Conservation (phyloP, 2,113 vertebrate genomes). For the Tychaedon coryphoeus region DNA sequence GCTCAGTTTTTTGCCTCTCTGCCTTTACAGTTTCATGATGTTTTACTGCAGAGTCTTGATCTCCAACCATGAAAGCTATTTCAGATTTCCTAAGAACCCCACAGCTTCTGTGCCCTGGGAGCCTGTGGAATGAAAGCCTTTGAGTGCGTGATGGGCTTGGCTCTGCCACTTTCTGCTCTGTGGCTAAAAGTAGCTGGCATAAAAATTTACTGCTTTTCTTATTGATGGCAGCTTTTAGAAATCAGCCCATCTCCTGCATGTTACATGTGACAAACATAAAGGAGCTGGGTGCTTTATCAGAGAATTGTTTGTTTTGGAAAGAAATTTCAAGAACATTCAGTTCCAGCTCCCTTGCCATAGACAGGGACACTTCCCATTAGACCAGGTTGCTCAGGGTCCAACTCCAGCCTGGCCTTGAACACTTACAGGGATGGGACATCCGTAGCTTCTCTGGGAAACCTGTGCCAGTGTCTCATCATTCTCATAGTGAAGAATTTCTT, state of each 20-base stretch:
- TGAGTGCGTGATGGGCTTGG: rapidly evolving
- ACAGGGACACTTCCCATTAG: not conserved
- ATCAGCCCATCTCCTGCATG: not conserved
- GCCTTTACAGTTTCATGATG: not conserved
- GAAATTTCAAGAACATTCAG: not conserved
- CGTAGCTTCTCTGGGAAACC: not conserved
- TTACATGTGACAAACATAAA: not conserved
- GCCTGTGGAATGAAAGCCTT: not conserved
- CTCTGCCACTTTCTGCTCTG: not conserved
- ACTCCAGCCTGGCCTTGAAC: not conserved
- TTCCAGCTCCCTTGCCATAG: not conserved
- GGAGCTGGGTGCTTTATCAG: not conserved
- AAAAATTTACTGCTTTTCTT: not conserved
- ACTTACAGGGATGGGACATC: not conserved
- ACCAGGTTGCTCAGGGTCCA: not conserved
- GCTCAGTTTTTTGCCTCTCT: not conserved
- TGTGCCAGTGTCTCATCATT: not conserved
- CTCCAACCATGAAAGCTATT: constrained; percentile 8
- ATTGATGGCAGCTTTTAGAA: not conserved
- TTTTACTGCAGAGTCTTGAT: not conserved
- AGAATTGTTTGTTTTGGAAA: not conserved
- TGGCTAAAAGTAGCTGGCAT: not conserved
- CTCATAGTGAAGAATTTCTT: not conserved
- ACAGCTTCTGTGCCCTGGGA: not conserved
- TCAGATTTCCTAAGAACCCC: constrained; percentile 2